Conservation (phyloP, 2,888 invertebrate genomes). For the Tanytarsus gracilentus region DNA sequence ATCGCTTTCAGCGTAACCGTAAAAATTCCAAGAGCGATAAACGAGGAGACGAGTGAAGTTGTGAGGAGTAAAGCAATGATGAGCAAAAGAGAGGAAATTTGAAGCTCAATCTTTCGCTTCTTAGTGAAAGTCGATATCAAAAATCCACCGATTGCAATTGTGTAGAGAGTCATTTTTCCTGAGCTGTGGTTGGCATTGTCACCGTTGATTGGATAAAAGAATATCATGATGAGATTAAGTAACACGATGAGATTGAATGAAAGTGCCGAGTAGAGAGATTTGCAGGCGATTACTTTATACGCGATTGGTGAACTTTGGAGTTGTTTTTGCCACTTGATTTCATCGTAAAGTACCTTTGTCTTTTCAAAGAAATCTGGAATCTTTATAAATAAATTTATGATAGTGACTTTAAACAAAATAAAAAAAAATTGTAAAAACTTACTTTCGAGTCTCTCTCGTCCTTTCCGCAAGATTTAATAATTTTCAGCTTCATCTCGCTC, state of each 20-base stretch:
- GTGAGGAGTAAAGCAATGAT: conserved; percentile 85
- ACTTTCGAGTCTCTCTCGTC: conserved; percentile 93
- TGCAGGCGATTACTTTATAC: conserved; percentile 94
- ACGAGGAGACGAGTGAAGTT: conserved; percentile 83
- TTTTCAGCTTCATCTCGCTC: conserved; percentile 83
- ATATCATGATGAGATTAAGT: conserved; percentile 92
- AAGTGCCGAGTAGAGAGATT: conserved; percentile 95
- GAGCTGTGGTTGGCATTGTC: conserved; percentile 72
- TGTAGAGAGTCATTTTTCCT: conserved; percentile 76
- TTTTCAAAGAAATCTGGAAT: conserved; percentile 87
- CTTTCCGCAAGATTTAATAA: conserved; percentile 85
- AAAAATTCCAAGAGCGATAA: conserved; percentile 74
- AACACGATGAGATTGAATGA: conserved; percentile 95
- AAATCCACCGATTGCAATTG: conserved; percentile 72
- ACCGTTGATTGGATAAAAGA: conserved; percentile 91
- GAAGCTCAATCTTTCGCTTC: conserved; percentile 67
- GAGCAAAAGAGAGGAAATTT: conserved; percentile 67
- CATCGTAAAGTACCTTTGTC: conserved; percentile 92
- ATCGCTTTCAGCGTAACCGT: conserved; percentile 87
- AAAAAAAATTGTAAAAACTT: background rate
- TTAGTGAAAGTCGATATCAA: conserved; percentile 62
- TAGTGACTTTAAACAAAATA: background rate
- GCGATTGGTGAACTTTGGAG: conserved; percentile 82
- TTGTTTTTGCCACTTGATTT: conserved; percentile 99
- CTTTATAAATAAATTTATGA: background rate